phyloP scores from a whole-genome alignment of 2,797 vertebrate genomes.

The Sebastes minor region DNA sequence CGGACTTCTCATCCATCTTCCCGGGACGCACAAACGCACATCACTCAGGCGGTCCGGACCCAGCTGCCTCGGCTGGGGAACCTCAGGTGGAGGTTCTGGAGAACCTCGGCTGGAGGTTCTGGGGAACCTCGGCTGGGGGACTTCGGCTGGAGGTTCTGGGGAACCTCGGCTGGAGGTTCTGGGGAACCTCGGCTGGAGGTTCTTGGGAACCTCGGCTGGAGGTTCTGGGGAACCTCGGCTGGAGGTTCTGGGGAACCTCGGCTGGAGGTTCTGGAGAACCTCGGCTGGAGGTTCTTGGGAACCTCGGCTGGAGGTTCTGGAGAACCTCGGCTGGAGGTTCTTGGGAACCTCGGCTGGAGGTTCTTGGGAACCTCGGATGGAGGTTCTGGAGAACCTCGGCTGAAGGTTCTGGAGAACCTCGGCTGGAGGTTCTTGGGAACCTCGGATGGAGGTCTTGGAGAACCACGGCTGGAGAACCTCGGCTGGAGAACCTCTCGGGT shows the following conservation, averaged over 20 bases:
- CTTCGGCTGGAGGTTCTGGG: too few species aligned
- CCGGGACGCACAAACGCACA: constrained; percentile 75
- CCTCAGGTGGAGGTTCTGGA: not conserved
- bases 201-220: rapidly evolving
- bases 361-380: too few species aligned
- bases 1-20: constrained; percentile 93
- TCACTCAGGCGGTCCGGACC: constrained; percentile 72
- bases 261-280: constrained; percentile 31
- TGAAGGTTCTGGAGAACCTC: not conserved
- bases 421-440: not conserved
- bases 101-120: too few species aligned
- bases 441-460: too few species aligned
- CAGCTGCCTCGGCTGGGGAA: constrained; percentile 51
- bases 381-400: too few species aligned
- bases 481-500: constrained; percentile 32
- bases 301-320: not conserved
- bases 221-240: too few species aligned
- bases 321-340: too few species aligned
- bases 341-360: too few species aligned
- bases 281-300: constrained; percentile 48
- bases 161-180: too few species aligned
- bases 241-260: too few species aligned
- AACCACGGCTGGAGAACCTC: not conserved
- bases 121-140: too few species aligned
- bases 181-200: too few species aligned